These are phyloP conservation scores for Calidris pugnax DNA, from an alignment of 2,113 vertebrate genomes.

Conservation along the genomic window DNA sequence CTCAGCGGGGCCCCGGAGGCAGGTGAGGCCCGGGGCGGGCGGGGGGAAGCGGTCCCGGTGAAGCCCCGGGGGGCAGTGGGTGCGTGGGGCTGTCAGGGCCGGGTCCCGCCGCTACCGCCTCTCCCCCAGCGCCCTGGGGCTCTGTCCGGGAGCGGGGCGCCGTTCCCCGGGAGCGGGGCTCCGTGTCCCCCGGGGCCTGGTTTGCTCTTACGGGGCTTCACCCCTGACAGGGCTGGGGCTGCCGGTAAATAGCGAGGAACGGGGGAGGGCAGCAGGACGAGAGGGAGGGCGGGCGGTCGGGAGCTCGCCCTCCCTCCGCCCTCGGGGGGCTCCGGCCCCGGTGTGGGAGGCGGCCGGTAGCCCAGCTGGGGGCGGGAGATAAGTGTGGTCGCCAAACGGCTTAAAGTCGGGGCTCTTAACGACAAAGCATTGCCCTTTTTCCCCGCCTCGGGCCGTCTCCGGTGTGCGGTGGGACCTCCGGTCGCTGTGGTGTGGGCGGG, in stretches of 20 bases:
- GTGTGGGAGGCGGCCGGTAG: accelerated
- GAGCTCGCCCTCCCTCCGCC: no score
- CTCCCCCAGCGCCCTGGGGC: no score
- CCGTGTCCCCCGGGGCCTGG: no score
- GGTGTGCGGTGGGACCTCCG: accelerated
- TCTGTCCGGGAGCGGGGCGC: not conserved
- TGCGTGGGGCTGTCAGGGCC: not conserved
- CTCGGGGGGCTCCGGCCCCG: not conserved
- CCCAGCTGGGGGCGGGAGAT: not conserved
- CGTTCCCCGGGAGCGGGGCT: no score
- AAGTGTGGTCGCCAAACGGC: not conserved
- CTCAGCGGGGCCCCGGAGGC: not conserved
- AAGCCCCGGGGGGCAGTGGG: not conserved
- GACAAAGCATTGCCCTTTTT: not conserved
- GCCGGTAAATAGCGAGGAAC: not conserved
- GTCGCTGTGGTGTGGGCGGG: not conserved
- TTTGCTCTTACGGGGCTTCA: not conserved
- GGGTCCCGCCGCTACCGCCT: not conserved
- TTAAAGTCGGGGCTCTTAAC: not conserved
- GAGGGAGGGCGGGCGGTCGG: not conserved
- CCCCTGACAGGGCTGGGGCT: not conserved
- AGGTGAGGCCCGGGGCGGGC: not conserved
- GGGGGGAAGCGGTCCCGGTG: no score
- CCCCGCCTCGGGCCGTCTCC: no score
- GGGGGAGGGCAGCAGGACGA: not conserved